Evolutionary conservation across 2,797 vertebrate species (phyloP), one percentile per base, ranked within the genome.

Genomic region (Lateolabrax maculatus): DNA sequence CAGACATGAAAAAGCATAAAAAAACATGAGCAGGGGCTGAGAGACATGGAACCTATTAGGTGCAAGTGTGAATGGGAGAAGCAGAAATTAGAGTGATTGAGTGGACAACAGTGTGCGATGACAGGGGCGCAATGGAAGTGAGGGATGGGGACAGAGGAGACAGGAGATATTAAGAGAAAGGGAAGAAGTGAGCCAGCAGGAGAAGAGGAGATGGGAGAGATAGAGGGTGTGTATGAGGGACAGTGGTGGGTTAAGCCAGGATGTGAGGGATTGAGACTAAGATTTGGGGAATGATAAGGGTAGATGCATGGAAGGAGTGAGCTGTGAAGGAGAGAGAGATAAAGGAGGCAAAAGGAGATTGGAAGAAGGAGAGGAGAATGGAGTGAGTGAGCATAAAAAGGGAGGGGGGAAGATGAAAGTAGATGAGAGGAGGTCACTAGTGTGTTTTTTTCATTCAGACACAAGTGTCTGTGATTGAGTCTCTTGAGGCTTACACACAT

Each of bases 51-150:
- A 48, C 49, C 64, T 58, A 75, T 81, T 75, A 73, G 60, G 48
- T 68, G 37, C 44, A 39, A 74, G 64, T 71, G 71, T 83, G 55
- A 84, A 85, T 69, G 62, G 71, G 80, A 71, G 67, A 57, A 55
- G 79, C 46, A 71, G 23, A 81, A 75, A 84, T 84, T 70, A 66
- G 37, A 87, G 73, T 87, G 83, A 89, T 81, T 82, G 87, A 90
- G 83, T 87, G 55, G 52, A 79, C n/a, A 61, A 72, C 43, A 48
- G 83, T 77, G 64, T 63, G 41, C 49, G 68, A 77, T 84, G 86
- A 87, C 83, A 86, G 72, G 41, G 25, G 25, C 1, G 57, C 37
- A 37, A 72, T 83, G 68, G 58, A 81, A 70, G 75, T 69, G 61
- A 87, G 62, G 74, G 71, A 79, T 80, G 58, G 56, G 36, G 46